These are phyloP conservation scores for zebrafish (Danio rerio) DNA, from an alignment of 2,113 vertebrate genomes.

Conservation along the genomic window GRCz12tu NC_133192.1:11983001-11983500, in stretches of 20 bases:
- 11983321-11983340: conserved; percentile 39
- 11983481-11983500: conserved; percentile 30
- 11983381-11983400: conserved; percentile 8
- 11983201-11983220: too few relatives aligned
- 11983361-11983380: background rate
- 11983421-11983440: background rate
- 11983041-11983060: conserved; percentile 39
- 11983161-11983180: background rate
- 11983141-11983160: conserved; percentile 12
- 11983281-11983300: conserved; percentile 22
- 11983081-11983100: conserved; percentile 20
- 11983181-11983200: too few relatives aligned
- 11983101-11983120: background rate
- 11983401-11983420: conserved; percentile 1
- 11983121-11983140: background rate
- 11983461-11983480: background rate
- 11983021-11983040: conserved; percentile 41
- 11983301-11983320: conserved; percentile 33
- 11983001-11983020: conserved; percentile 53
- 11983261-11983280: too few relatives aligned
- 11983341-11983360: conserved; percentile 3
- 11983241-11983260: too few relatives aligned
- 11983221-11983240: too few relatives aligned
- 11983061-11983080: conserved; percentile 55
- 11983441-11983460: conserved; percentile 3